Percentiles rank a stretch among this genome's conserved stretches.
Conservation (phyloP, 2,113 vertebrate genomes). For the Phoenicopterus ruber region DNA sequence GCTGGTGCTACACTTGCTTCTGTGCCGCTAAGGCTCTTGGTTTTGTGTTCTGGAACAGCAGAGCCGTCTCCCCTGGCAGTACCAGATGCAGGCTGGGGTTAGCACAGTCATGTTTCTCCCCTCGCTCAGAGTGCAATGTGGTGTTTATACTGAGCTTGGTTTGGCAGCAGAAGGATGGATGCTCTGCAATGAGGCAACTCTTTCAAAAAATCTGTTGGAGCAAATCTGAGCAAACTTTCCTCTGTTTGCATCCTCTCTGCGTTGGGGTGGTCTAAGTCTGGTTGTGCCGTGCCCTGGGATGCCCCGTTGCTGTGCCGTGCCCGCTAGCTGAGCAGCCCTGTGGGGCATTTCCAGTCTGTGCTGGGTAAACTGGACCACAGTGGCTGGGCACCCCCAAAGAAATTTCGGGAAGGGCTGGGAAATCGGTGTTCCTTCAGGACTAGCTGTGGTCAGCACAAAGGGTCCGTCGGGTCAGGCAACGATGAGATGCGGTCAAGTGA, state of each 20-base stretch:
- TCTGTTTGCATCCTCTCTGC: neutral
- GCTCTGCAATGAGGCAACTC: neutral
- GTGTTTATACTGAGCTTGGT: neutral
- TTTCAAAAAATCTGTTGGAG: neutral
- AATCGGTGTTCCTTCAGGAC: neutral
- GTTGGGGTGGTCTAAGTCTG: neutral
- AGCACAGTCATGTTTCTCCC: neutral
- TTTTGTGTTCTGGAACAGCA: neutral
- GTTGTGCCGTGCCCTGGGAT: neutral
- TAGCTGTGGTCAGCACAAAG: neutral
- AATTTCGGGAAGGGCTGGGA: neutral
- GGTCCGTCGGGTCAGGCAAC: neutral
- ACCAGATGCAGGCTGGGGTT: neutral
- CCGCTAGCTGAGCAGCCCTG: neutral
- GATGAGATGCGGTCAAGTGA: neutral
- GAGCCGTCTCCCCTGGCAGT: neutral
- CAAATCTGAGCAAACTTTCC: neutral
- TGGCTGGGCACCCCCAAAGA: neutral
- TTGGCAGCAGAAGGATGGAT: neutral
- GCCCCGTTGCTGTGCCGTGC: neutral
- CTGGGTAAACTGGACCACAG: neutral
- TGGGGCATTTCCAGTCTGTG: neutral
- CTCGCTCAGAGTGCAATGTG: rapidly evolving
- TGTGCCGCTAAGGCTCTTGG: neutral
- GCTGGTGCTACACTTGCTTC: neutral